These are phyloP conservation scores for Ephestia elutella DNA, from an alignment of 1,140 invertebrate genomes.

Conservation along the genomic window DNA sequence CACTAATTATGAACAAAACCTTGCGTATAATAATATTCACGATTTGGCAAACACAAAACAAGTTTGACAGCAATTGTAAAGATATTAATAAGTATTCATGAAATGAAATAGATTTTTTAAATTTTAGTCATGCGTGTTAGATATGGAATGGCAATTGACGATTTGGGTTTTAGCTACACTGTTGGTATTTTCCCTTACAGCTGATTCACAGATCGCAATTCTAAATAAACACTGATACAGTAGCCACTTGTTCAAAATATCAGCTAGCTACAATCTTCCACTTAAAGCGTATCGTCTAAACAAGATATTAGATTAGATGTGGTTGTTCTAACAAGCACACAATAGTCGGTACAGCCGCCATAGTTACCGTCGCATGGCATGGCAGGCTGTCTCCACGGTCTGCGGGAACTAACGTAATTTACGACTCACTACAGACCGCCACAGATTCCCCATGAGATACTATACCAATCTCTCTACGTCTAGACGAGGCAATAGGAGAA, in stretches of 20 bases:
- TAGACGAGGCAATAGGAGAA: neutral
- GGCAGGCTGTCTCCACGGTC: conserved; percentile 34
- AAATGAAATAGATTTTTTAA: no score
- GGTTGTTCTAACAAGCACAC: conserved; percentile 25
- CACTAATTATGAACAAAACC: neutral
- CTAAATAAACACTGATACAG: no score
- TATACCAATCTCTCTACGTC: neutral
- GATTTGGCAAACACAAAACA: neutral
- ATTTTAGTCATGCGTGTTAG: no score
- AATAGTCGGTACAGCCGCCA: conserved; percentile 11
- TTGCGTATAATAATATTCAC: neutral
- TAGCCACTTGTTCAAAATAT: no score
- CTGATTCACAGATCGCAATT: no score
- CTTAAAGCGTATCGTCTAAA: conserved; percentile 12
- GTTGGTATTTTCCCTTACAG: no score
- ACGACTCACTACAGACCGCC: conserved; percentile 52
- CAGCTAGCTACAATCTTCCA: neutral
- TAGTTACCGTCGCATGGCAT: conserved; percentile 10
- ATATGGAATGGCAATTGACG: no score
- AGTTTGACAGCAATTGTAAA: neutral
- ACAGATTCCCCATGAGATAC: conserved; percentile 4
- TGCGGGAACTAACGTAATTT: conserved; percentile 58
- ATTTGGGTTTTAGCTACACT: no score
- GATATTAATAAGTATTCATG: no score
- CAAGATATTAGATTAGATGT: conserved; percentile 8